These are phyloP conservation scores for Odobenus rosmarus DNA, from an alignment of 2,113 vertebrate species.

Conservation along the genomic window DNA sequence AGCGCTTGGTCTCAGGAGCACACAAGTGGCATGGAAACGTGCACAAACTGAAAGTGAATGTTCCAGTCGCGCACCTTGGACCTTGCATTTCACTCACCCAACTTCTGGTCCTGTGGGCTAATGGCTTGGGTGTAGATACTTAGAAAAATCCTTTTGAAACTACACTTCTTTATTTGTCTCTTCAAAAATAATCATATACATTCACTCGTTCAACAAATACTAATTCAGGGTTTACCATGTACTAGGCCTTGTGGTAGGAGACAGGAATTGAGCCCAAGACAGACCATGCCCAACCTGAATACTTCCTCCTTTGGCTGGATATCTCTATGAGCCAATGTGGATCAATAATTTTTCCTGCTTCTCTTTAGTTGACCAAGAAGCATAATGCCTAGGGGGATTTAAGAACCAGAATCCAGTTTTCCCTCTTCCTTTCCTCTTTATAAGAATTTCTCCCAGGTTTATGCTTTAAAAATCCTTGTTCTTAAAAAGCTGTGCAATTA, in stretches of 20 bases:
- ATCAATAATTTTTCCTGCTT: background rate
- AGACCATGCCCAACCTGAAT: background rate
- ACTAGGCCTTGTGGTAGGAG: background rate
- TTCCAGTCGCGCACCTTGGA: background rate
- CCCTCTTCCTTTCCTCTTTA: background rate
- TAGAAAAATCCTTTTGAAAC: background rate
- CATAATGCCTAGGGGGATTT: background rate
- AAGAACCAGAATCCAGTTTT: background rate
- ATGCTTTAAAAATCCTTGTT: background rate
- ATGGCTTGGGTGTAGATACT: background rate
- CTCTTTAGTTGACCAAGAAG: background rate
- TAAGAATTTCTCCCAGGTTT: conserved; percentile 12
- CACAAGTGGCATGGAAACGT: background rate
- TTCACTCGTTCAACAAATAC: background rate
- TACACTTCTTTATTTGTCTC: background rate
- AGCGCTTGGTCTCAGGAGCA: background rate
- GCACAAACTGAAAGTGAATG: background rate
- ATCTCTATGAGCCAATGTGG: background rate
- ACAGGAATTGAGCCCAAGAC: background rate
- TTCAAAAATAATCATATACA: background rate
- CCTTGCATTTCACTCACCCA: background rate
- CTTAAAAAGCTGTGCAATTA: background rate
- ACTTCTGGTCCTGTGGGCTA: background rate
- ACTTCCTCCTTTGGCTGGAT: background rate
- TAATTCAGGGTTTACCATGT: background rate